Conservation (phyloP, 2,888 invertebrate species). For the Mylabris sibirica region DNA sequence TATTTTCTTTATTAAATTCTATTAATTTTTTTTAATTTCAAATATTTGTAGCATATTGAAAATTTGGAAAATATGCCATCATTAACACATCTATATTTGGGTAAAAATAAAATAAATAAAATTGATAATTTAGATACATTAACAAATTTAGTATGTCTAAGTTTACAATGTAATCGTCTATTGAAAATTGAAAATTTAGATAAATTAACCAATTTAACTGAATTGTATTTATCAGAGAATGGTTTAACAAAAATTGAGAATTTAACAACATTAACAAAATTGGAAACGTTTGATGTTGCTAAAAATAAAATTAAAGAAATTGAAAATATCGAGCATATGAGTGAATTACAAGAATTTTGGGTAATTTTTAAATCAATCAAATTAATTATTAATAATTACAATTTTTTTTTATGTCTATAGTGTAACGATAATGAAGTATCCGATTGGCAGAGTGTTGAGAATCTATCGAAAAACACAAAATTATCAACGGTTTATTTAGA, state of each 20-base stretch:
- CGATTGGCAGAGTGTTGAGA: conserved; percentile 85
- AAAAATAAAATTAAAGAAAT: conserved; percentile 84
- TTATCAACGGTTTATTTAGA: conserved; percentile 91
- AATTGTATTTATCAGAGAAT: conserved; percentile 94
- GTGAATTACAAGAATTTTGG: conserved; percentile 93
- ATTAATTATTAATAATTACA: not conserved
- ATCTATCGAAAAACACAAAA: conserved; percentile 72
- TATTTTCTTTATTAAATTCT: conserved; percentile 56
- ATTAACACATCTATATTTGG: conserved; percentile 83
- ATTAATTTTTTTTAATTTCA: conserved; percentile 6
- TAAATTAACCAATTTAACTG: conserved; percentile 75
- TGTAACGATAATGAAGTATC: conserved; percentile 89
- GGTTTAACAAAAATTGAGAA: conserved; percentile 84
- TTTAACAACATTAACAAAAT: conserved; percentile 70
- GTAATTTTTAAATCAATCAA: conserved; percentile 63
- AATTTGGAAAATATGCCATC: conserved; percentile 80
- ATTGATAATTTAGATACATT: conserved; percentile 83
- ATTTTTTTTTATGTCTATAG: conserved; percentile 67
- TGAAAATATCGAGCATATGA: conserved; percentile 79
- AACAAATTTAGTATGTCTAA: conserved; percentile 78
- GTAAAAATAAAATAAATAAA: conserved; percentile 93
- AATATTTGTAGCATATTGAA: conserved; percentile 67
- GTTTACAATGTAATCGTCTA: conserved; percentile 91
- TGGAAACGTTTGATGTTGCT: conserved; percentile 91
- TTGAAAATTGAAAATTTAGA: conserved; percentile 86